Evolutionary conservation across 2,888 invertebrate genomes (phyloP), one percentile per base, ranked within the genome.

Genomic region (Trilocha varians): DNA sequence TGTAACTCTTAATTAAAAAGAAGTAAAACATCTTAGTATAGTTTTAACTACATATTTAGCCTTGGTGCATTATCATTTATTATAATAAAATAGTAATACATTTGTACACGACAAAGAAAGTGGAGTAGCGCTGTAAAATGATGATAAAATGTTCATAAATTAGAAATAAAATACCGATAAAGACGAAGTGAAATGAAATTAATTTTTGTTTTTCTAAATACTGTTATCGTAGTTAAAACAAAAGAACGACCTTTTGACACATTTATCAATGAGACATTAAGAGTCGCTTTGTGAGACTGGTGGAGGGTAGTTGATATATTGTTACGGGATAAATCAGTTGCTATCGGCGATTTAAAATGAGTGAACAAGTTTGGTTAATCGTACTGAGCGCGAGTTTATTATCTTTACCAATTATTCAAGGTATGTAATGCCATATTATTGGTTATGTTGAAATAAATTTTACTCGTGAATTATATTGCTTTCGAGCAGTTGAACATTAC

Each of bases 161-260:
- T n/a, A n/a, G n/a, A n/a, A n/a, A n/a, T n/a, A n/a, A n/a, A n/a
- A n/a, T n/a, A n/a, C n/a, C n/a, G n/a, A n/a, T n/a, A n/a, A n/a
- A n/a, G n/a, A n/a, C n/a, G n/a, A n/a, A 25, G 25, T 25, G 2
- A 25, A 25, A 25, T 11, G 11, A 6, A 25, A 25, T 9, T 25
- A 25, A 25, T 6, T 25, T 25, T 25, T 25, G 25, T 3, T 25
- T 25, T 11, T 25, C 6, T 9, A 3, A 25, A 9, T 25, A 25
- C 11, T 25, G 52, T 55, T 57, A 55, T 56, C 52, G 17, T 41
- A 34, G 39, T 44, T 32, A 2, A 25, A 43, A 50, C 52, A 46
- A 58, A 58, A 44, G 48, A 41, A 46, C 43, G 59, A 63, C 59
- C 60, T 64, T 44, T 54, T 57, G 64, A 62, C 62, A 43, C 45